phyloP scores from a whole-genome alignment of 2,888 invertebrate species.

The Lydus trimaculatus region DNA sequence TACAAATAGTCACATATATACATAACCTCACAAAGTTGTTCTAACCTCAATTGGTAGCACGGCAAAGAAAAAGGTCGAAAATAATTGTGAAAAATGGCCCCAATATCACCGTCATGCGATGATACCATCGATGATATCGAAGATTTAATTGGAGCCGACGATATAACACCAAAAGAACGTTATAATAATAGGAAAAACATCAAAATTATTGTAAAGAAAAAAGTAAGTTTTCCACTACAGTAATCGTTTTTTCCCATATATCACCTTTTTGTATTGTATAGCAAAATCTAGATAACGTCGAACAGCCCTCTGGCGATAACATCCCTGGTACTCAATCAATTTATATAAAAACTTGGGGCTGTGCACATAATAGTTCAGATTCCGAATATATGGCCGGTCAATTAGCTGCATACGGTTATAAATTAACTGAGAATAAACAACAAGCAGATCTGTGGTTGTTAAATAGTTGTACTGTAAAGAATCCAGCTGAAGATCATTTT shows the following conservation, averaged over 20 bases:
- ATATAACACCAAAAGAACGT: constrained; percentile 80
- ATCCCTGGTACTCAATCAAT: constrained; percentile 79
- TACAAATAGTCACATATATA: not conserved
- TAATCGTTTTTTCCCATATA: not conserved
- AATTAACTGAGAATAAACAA: constrained; percentile 79
- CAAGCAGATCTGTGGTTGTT: constrained; percentile 93
- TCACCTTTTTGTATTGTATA: too few relatives aligned
- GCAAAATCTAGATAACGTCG: constrained; percentile 20
- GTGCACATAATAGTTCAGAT: constrained; percentile 97
- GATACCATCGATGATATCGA: constrained; percentile 85
- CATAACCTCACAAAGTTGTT: not conserved
- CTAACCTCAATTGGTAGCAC: not conserved
- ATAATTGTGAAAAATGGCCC: not conserved
- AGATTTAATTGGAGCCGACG: constrained; percentile 81
- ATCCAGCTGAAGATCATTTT: constrained; percentile 95
- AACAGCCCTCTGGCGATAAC: constrained; percentile 47
- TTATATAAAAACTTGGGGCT: constrained; percentile 96
- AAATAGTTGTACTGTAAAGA: constrained; percentile 98
- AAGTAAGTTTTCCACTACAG: constrained; percentile 13
- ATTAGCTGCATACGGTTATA: constrained; percentile 86
- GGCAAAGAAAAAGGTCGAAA: not conserved
- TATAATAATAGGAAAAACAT: constrained; percentile 76
- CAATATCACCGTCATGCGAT: constrained; percentile 57
- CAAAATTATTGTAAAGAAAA: constrained; percentile 65
- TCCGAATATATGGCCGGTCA: constrained; percentile 99